Base-by-base conservation (phyloP, 2,888 invertebrate genomes). In the Dolichomitus sp. region DNA sequence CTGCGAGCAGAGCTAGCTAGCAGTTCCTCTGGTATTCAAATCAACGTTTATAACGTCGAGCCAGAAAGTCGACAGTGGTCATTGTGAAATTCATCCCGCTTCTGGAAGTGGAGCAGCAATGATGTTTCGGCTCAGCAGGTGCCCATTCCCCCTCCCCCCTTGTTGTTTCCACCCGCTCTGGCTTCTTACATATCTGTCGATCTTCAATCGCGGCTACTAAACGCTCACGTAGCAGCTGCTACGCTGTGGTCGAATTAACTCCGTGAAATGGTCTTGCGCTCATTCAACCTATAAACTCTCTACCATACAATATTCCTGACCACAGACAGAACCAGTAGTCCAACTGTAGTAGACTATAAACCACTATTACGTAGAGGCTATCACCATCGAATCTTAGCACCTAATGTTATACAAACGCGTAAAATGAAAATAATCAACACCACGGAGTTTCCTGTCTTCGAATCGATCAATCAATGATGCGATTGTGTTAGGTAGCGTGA, bases 21-120 rank as follows among this genome's bases (percentile, higher is more conserved):
- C 69, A 79, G 80, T 68, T 83, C 57, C 73, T 80, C 69, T 42
- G 45, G 61, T 87, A 85, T 88, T 86, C 75, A 82, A 88, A 87
- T 85, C 61, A 63, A 50, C 50, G 11, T n/a, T 59, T 33, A 37
- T 37, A 37, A 11, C 30, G 54, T 66, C 30, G 37, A 27, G 69
- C 69, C 48, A 17, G 33, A 30, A 23, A 19, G 12, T 37, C 61
- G n/a, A 66, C 30, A 48, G n/a, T 73, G 40, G 48, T 52, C 65
- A 66, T 81, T 74, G 68, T 37, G 72, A 68, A 76, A 80, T 68
- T 74, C 42, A 69, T 74, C 52, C 61, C 19, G 61, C 40, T 68
- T 78, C n/a, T 48, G 23, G 61, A 57, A 63, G 66, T 69, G 23
- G 72, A 69, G 77, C 73, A 50, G 33, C 42, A 23, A 14, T 14